Evolutionary conservation across 2,113 vertebrate species (phyloP).

Genomic region (Albula glossodonta): DNA sequence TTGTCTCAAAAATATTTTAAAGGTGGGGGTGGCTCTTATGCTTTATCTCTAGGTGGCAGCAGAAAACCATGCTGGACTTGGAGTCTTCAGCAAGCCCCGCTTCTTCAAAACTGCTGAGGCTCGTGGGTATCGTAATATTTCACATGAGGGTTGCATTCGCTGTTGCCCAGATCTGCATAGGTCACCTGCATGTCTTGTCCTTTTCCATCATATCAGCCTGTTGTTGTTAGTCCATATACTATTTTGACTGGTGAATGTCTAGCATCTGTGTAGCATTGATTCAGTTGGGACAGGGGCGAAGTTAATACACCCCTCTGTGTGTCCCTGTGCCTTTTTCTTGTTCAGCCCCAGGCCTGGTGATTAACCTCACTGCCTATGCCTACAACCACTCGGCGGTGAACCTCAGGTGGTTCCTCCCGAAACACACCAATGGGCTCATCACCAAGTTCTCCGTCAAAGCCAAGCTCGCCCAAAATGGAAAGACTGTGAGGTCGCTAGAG

Average conservation of each 20-base stretch:
- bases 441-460: constrained; percentile 92
- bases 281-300: neutral
- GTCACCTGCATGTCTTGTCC: too few species aligned
- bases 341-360: constrained; percentile 92
- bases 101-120: constrained; percentile 94
- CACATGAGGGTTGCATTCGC: neutral
- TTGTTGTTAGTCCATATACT: neutral
- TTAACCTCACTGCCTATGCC: constrained; percentile 86
- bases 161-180: neutral
- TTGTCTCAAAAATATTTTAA: neutral
- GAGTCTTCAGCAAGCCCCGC: constrained; percentile 84
- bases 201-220: neutral
- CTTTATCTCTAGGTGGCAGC: constrained; percentile 82
- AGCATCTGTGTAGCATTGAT: too few species aligned
- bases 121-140: constrained; percentile 71
- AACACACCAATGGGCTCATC: constrained; percentile 93
- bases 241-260: neutral
- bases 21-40: neutral
- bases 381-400: constrained; percentile 86
- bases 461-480: constrained; percentile 85
- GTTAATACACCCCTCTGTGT: neutral
- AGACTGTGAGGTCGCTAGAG: constrained; percentile 79
- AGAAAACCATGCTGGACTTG: constrained; percentile 77
- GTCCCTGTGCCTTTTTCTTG: constrained; percentile 42
- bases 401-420: constrained; percentile 91